Base-by-base conservation (phyloP, 37 sponge, comb jelly and placozoan genomes). In the Beroe forskalii region DNA sequence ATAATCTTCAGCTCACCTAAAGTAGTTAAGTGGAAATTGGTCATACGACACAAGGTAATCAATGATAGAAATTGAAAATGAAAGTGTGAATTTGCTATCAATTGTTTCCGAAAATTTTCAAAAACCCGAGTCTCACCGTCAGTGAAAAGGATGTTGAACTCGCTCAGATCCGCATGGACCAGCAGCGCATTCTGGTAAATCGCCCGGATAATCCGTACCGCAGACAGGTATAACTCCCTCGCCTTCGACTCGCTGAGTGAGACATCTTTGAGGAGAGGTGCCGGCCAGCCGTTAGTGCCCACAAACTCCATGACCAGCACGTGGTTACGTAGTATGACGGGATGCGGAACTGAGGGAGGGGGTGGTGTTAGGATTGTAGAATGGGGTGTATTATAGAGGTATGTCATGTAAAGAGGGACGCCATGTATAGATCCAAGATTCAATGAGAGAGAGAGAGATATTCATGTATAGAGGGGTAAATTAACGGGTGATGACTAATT, bases 91-190 rank as follows among this genome's bases (percentile, higher is more conserved):
- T n/a, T n/a, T n/a, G n/a, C n/a, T n/a, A n/a, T n/a, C n/a, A n/a
- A n/a, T n/a, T n/a, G n/a, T n/a, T n/a, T n/a, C n/a, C n/a, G n/a
- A n/a, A n/a, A n/a, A n/a, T n/a, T n/a, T n/a, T n/a, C n/a, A n/a
- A n/a, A n/a, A 55, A 17, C 60, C 60, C 60, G 60, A 9, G 12
- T 76, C 91, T 62, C 19, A 67, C 48, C 44, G 91, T 55, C 40
- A 89, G 3, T 89, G 12, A 40, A 91, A 37, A 98, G 93, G 4
- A 98, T 92, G 66, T 98, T 98, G 62, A 95, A 98, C 89, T 98
- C 99, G 66, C 97, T 96, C n/a, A 98, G 76, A 66, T 98, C 99
- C 60, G 99, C 99, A 91, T 98, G 99, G 17, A 98, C 95, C 41
- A 98, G 86, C 28, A 67, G 92, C 32, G 95, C 94, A 62, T 92